Evolutionary conservation across 2,113 vertebrate genomes (phyloP), one percentile per base, ranked within the genome.

Genomic region (Myiozetetes cayanensis): DNA sequence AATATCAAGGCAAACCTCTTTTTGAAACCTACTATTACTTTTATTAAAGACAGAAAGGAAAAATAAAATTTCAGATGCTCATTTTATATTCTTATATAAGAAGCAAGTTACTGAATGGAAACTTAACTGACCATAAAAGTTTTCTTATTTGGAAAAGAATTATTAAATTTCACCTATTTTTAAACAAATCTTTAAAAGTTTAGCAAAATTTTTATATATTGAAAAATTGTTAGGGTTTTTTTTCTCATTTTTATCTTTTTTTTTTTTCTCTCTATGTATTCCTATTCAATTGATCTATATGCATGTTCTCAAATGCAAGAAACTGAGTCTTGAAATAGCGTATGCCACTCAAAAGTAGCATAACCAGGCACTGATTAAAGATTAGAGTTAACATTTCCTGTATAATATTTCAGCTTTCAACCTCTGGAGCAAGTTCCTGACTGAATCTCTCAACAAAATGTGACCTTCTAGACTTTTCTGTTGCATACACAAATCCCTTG

Each of bases 401-500:
- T 24, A 12, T 25, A 84, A n/a, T 39, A 61, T 62, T 81, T 56
- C 9, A 49, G 4, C 10, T 74, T 27, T 62, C 9, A 16, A 58
- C 8, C 11, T 75, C 25, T 47, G 30, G 46, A 84, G n/a, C 49
- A 79, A 68, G 25, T 52, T 79, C 14, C 67, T 43, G 5, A 52
- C 2, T 87, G 43, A 91, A 63, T 19, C 10, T 50, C 53, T 25
- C 35, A 31, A 31, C 19, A 62, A 73, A 55, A 59, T 23, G 10
- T 50, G 47, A 46, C 13, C 18, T 37, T 83, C 58, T 52, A 31
- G 33, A 20, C 91, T 83, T 82, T 87, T 37, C 28, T 44, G 4
- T 21, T 18, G 33, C n/a, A 23, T 0, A 0, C 41, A 77, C 41
- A 56, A 62, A 56, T 39, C n/a, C 17, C 18, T 6, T 17, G 47